Percentiles rank a stretch among this genome's conserved stretches.
Conservation (phyloP, 2,888 invertebrate genomes). For the Zaprionus bogoriensis region DNA sequence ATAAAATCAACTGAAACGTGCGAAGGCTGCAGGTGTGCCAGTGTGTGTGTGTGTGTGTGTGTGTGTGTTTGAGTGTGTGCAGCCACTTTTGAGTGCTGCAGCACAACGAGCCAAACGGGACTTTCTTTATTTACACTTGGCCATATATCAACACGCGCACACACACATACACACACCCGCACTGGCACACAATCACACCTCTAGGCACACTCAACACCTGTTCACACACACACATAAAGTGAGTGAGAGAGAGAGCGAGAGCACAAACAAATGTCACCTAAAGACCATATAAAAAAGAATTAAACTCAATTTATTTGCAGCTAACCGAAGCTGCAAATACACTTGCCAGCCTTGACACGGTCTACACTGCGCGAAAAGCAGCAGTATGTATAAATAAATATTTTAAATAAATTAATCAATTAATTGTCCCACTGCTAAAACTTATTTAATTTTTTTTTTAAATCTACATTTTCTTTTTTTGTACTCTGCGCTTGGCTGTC, state of each 20-base stretch:
- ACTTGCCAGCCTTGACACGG: neutral
- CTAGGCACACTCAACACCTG: neutral
- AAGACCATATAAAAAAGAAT: slow-evolving; percentile 31
- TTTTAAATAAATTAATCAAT: no score
- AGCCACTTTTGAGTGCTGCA: slow-evolving; percentile 52
- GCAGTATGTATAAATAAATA: neutral
- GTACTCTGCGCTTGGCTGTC: neutral
- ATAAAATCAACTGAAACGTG: slow-evolving; percentile 21
- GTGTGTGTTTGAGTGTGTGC: slow-evolving; percentile 28
- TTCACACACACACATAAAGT: neutral
- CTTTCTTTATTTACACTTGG: slow-evolving; percentile 62
- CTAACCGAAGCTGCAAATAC: slow-evolving; percentile 19
- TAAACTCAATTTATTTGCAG: slow-evolving; percentile 33
- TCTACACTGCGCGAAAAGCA: slow-evolving; percentile 24
- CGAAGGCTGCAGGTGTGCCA: slow-evolving; percentile 37
- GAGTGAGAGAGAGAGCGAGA: neutral
- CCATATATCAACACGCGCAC: slow-evolving; percentile 40
- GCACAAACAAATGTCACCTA: slow-evolving; percentile 29
- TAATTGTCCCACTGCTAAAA: no score
- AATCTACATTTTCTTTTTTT: neutral
- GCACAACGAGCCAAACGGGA: slow-evolving; percentile 52
- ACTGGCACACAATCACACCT: neutral
- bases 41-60: slow-evolving; percentile 7
- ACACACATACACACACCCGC: slow-evolving; percentile 4
- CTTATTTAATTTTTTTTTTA: neutral